Evolutionary conservation across 2,797 vertebrate species (phyloP).

Genomic region (Octomys mimax): DNA sequence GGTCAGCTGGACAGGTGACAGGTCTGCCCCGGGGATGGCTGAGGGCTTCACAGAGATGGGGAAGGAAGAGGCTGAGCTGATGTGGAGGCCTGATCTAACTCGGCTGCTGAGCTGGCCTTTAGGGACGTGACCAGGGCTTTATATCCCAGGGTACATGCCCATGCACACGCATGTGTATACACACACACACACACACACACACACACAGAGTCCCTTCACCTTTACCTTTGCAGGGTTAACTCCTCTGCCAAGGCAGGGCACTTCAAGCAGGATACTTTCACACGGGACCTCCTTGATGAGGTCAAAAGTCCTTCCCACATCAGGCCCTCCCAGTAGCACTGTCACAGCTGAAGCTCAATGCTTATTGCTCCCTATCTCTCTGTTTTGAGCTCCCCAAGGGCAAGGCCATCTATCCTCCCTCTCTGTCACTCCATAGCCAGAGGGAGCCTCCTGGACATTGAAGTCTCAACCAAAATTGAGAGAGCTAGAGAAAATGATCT

Average conservation of each 20-base stretch:
- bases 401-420: not conserved
- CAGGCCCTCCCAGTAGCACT: not conserved
- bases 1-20: accelerated
- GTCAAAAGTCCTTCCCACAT: not conserved
- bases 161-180: not conserved
- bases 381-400: not conserved
- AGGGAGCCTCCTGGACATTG: not conserved
- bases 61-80: not conserved
- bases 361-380: not conserved
- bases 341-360: not conserved
- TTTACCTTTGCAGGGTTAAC: not conserved
- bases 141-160: not conserved
- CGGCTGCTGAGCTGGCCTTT: not conserved
- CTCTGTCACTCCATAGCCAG: not conserved
- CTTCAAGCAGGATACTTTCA: not conserved
- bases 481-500: not conserved
- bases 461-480: not conserved
- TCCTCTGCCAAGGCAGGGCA: not conserved
- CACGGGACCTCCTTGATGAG: not conserved
- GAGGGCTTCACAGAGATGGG: not conserved
- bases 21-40: not conserved
- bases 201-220: not conserved
- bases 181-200: not conserved
- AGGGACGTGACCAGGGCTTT: not conserved
- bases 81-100: not conserved